Conservation (phyloP, 2,888 invertebrate species). For the Subacronicta megacephala region DNA sequence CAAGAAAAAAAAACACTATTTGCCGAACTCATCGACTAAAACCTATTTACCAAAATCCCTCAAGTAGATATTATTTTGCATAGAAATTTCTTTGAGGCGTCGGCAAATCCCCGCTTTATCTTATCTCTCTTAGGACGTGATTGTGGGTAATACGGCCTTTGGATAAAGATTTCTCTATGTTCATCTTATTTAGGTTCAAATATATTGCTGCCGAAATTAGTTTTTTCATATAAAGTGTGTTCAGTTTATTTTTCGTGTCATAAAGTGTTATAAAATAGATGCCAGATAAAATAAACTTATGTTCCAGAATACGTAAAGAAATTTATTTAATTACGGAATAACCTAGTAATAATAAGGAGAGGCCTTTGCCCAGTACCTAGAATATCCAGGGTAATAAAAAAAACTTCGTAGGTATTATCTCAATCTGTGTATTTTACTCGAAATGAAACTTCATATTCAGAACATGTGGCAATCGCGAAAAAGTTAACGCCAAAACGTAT, state of each 20-base stretch:
- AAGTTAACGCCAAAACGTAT: not conserved
- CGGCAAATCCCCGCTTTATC: constrained; percentile 48
- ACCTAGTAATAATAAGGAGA: too few relatives aligned
- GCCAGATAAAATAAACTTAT: too few relatives aligned
- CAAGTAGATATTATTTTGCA: constrained; percentile 55
- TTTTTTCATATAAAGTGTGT: not conserved
- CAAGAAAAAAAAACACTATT: constrained; percentile 34
- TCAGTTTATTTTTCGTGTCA: too few relatives aligned
- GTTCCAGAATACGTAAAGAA: too few relatives aligned
- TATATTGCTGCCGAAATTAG: not conserved
- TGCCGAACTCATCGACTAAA: constrained; percentile 47
- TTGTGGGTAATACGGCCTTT: constrained; percentile 43
- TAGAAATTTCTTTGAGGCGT: constrained; percentile 55
- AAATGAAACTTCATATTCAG: not conserved
- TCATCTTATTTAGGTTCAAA: constrained; percentile 13
- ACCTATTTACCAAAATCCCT: constrained; percentile 55
- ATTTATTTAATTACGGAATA: too few relatives aligned
- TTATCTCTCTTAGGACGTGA: constrained; percentile 53
- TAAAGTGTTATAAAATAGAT: too few relatives aligned
- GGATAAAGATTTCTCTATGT: constrained; percentile 29
- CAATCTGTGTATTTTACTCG: too few relatives aligned
- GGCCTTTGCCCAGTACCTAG: too few relatives aligned
- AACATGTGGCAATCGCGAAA: not conserved
- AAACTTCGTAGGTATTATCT: too few relatives aligned
- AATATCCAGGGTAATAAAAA: too few relatives aligned